Evolutionary conservation across 2,113 vertebrate species (phyloP).

Genomic region (Pleuronectes platessa): DNA sequence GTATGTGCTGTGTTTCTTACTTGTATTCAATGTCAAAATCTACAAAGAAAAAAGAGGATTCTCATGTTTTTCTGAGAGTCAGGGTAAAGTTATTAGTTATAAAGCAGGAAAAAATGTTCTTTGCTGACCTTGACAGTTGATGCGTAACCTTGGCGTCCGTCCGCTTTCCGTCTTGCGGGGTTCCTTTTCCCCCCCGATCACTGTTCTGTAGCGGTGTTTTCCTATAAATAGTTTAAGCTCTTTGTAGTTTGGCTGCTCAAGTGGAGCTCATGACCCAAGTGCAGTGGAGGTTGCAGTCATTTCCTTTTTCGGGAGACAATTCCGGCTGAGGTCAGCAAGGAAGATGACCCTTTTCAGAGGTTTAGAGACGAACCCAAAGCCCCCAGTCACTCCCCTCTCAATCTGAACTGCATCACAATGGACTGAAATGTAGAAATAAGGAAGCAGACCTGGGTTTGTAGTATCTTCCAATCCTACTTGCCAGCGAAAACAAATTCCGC

Average conservation of each 20-base stretch:
- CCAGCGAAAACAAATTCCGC: slow-evolving; percentile 36
- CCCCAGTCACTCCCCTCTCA: slow-evolving; percentile 29
- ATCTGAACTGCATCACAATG: slow-evolving; percentile 27
- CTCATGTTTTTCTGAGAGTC: slow-evolving; percentile 49
- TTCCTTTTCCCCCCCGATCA: slow-evolving; percentile 58
- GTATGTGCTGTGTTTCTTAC: slow-evolving; percentile 45
- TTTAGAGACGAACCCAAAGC: slow-evolving; percentile 70
- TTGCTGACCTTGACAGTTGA: slow-evolving; percentile 64
- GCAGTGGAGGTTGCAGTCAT: slow-evolving; percentile 69
- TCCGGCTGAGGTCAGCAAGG: slow-evolving; percentile 62
- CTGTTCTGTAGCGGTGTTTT: slow-evolving; percentile 77
- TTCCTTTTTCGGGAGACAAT: slow-evolving; percentile 79
- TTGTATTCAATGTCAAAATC: slow-evolving; percentile 55
- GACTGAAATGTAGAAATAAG: slow-evolving; percentile 37
- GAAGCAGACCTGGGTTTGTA: background rate
- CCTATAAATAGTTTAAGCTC: slow-evolving; percentile 84
- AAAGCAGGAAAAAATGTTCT: slow-evolving; percentile 41
- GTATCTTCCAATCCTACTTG: slow-evolving; percentile 20
- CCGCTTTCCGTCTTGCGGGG: slow-evolving; percentile 55
- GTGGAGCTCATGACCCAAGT: slow-evolving; percentile 68
- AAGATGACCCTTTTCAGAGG: slow-evolving; percentile 67
- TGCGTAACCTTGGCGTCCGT: slow-evolving; percentile 59
- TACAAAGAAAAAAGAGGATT: slow-evolving; percentile 51
- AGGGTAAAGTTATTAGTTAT: slow-evolving; percentile 51
- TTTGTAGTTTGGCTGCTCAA: slow-evolving; percentile 63